phyloP scores from a whole-genome alignment of 2,113 vertebrate genomes.

The Aleadryas rufinucha region DNA sequence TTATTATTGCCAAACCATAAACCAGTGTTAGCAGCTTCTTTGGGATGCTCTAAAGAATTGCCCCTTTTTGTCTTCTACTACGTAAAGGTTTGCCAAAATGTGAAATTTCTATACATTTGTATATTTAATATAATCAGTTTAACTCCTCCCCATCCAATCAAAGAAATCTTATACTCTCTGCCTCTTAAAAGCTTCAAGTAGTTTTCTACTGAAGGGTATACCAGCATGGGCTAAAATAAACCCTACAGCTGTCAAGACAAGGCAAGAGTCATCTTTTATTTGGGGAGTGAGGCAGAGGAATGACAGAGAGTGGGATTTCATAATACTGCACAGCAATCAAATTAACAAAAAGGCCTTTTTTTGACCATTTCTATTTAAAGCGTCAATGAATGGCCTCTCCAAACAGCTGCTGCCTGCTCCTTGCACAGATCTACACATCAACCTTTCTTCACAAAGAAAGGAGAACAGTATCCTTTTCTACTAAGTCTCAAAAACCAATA shows the following conservation, averaged over 20 bases:
- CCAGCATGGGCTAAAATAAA: not conserved
- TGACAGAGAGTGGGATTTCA: not conserved
- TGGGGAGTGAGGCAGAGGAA: not conserved
- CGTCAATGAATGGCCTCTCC: not conserved
- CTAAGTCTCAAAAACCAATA: not conserved
- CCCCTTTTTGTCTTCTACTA: not conserved
- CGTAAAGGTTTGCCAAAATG: not conserved
- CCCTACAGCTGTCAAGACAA: conserved; percentile 2
- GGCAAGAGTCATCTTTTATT: not conserved
- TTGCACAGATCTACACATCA: not conserved
- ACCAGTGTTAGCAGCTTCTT: not conserved
- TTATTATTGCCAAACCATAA: not conserved
- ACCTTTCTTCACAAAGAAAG: not conserved
- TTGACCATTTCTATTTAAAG: conserved; percentile 16
- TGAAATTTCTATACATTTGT: not conserved
- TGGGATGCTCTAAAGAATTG: not conserved
- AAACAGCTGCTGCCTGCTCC: not conserved
- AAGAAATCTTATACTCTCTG: not conserved
- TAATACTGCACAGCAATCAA: not conserved
- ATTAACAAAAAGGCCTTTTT: not conserved
- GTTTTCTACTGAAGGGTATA: not conserved
- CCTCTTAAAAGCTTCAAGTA: not conserved
- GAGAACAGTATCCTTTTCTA: not conserved
- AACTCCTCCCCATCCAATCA: not conserved
- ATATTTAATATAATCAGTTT: not conserved